Evolutionary conservation across 2,113 vertebrate genomes (phyloP).

Genomic region (Cynoglossus semilaevis): DNA sequence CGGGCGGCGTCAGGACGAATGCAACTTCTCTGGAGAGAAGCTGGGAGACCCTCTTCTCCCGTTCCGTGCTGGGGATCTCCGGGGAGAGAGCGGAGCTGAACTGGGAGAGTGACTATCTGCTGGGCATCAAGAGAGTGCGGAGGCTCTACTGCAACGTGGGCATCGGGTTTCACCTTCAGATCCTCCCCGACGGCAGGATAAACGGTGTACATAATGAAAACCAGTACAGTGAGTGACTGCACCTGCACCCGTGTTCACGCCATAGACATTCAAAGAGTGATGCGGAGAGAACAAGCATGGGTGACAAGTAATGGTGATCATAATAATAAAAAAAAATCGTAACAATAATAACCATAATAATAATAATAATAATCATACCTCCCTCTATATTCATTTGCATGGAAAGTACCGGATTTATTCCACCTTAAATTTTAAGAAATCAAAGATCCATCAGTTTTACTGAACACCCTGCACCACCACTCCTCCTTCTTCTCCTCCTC

Average conservation of each 20-base stretch:
- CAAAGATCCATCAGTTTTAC: conserved; percentile 64
- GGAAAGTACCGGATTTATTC: conserved; percentile 63
- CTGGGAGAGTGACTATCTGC: conserved; percentile 95
- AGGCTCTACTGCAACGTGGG: conserved; percentile 99
- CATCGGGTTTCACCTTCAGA: conserved; percentile 97
- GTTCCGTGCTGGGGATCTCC: conserved; percentile 86
- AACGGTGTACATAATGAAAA: conserved; percentile 91
- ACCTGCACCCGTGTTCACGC: conserved; percentile 76
- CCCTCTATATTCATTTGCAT: conserved; percentile 68
- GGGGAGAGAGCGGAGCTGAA: conserved; percentile 85
- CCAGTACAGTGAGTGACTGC: conserved; percentile 92
- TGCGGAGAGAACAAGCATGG: conserved; percentile 52
- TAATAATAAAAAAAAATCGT: no score
- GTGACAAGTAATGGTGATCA: conserved; percentile 20
- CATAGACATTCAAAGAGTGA: background rate
- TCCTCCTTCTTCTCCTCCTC: background rate
- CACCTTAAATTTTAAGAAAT: conserved; percentile 65
- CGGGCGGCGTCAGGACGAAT: conserved; percentile 78
- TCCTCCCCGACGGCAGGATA: conserved; percentile 89
- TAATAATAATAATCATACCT: background rate
- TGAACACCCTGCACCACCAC: conserved; percentile 54
- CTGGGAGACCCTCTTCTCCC: conserved; percentile 86
- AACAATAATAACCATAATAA: no score
- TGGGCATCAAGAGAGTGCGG: conserved; percentile 93
- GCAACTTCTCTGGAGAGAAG: conserved; percentile 83